These are phyloP conservation scores for Strigamia crassipes DNA, from an alignment of 2,888 invertebrate species.

Conservation along the genomic window DNA sequence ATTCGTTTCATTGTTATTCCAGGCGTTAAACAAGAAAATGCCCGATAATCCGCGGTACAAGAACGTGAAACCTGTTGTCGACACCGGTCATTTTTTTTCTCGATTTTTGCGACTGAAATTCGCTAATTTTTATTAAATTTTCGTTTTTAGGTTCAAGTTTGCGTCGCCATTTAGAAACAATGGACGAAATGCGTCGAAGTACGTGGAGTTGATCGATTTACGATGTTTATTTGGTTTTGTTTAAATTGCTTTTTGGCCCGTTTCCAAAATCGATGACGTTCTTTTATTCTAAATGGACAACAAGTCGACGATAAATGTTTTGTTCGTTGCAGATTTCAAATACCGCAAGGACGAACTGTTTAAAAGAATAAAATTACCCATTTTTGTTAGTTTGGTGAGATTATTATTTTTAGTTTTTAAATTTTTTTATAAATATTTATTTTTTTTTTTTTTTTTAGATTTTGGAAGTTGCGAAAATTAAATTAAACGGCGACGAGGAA, in stretches of 20 bases:
- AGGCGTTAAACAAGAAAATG: slow-evolving; percentile 26
- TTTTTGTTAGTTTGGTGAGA: slow-evolving; percentile 28
- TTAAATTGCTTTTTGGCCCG: not conserved
- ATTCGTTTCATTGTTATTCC: not conserved
- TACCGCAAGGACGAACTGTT: slow-evolving; percentile 43
- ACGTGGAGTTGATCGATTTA: not conserved
- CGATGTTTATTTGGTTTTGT: not conserved
- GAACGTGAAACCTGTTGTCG: slow-evolving; percentile 43
- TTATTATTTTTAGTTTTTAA: not conserved
- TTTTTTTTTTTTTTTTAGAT: not conserved
- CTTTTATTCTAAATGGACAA: slow-evolving; percentile 13
- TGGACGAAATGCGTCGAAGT: slow-evolving; percentile 41
- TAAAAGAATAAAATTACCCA: slow-evolving; percentile 34
- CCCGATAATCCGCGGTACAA: slow-evolving; percentile 39
- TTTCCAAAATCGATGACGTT: not conserved
- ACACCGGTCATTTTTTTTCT: not conserved
- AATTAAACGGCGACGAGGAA: not conserved
- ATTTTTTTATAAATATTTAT: not conserved
- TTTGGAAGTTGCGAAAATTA: not conserved
- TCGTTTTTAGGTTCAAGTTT: slow-evolving; percentile 22
- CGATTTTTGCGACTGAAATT: not conserved
- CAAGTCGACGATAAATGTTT: not conserved
- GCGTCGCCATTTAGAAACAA: slow-evolving; percentile 11
- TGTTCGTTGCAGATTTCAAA: slow-evolving; percentile 38
- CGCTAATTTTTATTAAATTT: not conserved